These are phyloP conservation scores for Oceanodroma leucorhoa DNA, from an alignment of 2,797 vertebrate species.

Conservation along the genomic window DNA sequence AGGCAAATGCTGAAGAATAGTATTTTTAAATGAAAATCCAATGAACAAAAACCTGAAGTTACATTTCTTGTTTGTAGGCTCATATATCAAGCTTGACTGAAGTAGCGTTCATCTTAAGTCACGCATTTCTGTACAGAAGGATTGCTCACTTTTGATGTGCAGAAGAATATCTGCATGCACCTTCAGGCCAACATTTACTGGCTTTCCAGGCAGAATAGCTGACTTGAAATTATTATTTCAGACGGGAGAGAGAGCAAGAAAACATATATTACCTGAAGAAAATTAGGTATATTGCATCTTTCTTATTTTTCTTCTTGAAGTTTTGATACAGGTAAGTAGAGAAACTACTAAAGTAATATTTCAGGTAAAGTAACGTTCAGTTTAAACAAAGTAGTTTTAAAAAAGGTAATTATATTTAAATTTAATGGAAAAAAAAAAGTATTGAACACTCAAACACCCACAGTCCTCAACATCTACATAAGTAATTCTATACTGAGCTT, in stretches of 20 bases:
- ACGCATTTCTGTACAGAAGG: not conserved
- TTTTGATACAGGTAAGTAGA: not conserved
- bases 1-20: not conserved
- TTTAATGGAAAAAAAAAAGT: not conserved
- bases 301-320: not conserved
- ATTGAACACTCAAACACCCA: not conserved
- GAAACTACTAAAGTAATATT: not conserved
- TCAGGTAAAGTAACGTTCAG: not conserved
- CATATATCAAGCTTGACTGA: not conserved
- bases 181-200: not conserved
- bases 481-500: not conserved
- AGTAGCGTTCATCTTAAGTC: not conserved
- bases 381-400: not conserved
- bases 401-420: not conserved
- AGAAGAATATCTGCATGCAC: not conserved
- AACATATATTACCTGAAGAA: not conserved
- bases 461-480: not conserved
- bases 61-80: not conserved
- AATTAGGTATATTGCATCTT: not conserved
- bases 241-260: not conserved
- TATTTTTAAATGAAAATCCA: not conserved
- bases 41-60: not conserved
- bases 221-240: not conserved
- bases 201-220: not conserved
- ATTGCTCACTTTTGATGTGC: not conserved